A percentile compares a stretch with the other conserved stretches of the same genome.
phyloP scores from a whole-genome alignment of 2,113 vertebrate genomes.

The Myrmophylax atrothorax region DNA sequence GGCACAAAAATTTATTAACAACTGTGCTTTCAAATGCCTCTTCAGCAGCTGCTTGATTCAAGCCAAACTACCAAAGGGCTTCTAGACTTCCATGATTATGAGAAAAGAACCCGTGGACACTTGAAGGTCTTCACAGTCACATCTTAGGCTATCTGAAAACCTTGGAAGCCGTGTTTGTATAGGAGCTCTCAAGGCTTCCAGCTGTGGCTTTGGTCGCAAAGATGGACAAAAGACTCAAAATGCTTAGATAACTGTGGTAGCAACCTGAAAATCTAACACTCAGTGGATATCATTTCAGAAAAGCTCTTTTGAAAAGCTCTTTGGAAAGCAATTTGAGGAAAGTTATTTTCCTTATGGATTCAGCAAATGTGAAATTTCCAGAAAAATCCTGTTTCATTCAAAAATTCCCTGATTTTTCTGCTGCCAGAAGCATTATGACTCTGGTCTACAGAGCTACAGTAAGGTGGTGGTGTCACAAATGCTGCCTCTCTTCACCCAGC shows the following conservation, averaged over 20 bases:
- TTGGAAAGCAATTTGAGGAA: neutral
- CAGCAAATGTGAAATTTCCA: neutral
- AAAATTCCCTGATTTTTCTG: neutral
- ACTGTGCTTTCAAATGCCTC: neutral
- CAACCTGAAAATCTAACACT: neutral
- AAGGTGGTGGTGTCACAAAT: neutral
- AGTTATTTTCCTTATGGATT: neutral
- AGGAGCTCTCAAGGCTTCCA: neutral
- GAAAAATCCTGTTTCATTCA: neutral
- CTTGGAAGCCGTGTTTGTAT: neutral
- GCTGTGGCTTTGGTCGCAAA: neutral
- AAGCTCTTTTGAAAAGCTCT: neutral
- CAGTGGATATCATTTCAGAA: accelerated
- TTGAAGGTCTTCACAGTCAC: neutral
- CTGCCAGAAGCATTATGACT: neutral
- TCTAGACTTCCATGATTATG: neutral
- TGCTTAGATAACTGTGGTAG: neutral
- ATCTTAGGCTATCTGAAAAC: neutral
- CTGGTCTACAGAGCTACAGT: neutral
- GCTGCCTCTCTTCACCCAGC: neutral
- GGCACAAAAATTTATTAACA: neutral
- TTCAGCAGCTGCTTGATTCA: neutral
- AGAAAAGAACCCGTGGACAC: neutral
- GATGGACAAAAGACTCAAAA: neutral
- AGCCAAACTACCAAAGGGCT: neutral